Base-by-base conservation (phyloP, 2,888 invertebrate species). In the Theretra japonica region DNA sequence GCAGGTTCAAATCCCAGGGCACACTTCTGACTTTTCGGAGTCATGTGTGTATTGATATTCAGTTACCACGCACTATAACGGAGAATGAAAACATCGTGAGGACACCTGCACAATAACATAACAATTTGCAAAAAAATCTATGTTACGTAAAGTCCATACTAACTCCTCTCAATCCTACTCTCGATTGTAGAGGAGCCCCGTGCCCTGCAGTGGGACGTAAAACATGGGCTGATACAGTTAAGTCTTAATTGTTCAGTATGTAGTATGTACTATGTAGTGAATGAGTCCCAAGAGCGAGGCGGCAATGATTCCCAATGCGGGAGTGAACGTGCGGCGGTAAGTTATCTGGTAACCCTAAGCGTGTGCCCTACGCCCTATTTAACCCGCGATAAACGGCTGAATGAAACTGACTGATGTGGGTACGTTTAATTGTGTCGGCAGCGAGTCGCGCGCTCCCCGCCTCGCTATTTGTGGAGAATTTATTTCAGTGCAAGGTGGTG, bases 281-380 rank as follows among this genome's bases (percentile, higher is more conserved):
- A 30, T 30, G 30, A 60, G n/a, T 60, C 11, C n/a, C 33, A 30
- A 21, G 11, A 28, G 28, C 28, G 28, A 21, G 4, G 11, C n/a
- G 6, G 21, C 21, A 33, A 25, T 6, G 30, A 11, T 11, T n/a
- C 1, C n/a, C 8, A 62, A 8, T 33, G n/a, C 21, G 21, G 8
- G 17, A 21, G 19, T 65, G 21, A 21, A 41, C 41, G 62, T 41
- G 15, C 41, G 62, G 11, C 15, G 17, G 17, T 17, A 23, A 65
- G 6, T 15, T 25, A 25, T 28, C 58, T 1, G 58, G n/a, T 48
- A 65, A 48, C 62, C 62, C 41, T 65, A 76, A 78, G 78, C 79
- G 79, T 80, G 80, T 77, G 76, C 73, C 73, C 77, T 72, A 60
- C 74, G 77, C 75, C 76, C 78, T 77, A 80, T 79, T 82, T 76